Percentiles rank a stretch among this genome's conserved stretches.
These are phyloP conservation scores for Rhynchophorus ferrugineus DNA, from an alignment of 1,140 invertebrate species.

Conservation along the genomic window DNA sequence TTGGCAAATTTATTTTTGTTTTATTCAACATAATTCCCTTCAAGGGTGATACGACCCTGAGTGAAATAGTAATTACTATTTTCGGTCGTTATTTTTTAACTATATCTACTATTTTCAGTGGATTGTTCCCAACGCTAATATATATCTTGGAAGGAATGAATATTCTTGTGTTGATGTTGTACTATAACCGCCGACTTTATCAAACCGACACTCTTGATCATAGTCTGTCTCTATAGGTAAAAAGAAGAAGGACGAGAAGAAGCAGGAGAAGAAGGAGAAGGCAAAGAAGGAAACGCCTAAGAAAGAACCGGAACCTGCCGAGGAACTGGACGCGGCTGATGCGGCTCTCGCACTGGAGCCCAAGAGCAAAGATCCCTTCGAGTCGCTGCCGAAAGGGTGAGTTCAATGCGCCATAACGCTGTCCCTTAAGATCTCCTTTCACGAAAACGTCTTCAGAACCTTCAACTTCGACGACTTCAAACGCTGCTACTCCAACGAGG, in stretches of 20 bases:
- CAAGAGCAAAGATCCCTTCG: constrained; percentile 89
- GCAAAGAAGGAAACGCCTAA: constrained; percentile 46
- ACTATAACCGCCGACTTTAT: no score
- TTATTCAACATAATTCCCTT: no score
- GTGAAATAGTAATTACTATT: no score
- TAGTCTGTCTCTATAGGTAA: constrained; percentile 14
- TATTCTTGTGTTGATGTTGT: no score
- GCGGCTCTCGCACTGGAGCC: constrained; percentile 65
- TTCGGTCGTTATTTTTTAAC: no score
- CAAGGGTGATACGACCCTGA: no score
- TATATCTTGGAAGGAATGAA: no score
- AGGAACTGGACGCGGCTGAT: constrained; percentile 63
- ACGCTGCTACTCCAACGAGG: constrained; percentile 93
- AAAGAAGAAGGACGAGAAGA: constrained; percentile 45
- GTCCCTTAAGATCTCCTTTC: no score
- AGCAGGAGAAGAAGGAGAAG: constrained; percentile 54
- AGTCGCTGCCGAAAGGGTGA: constrained; percentile 78
- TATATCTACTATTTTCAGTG: no score
- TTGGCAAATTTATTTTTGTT: no score
- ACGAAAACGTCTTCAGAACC: constrained; percentile 48
- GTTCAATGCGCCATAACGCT: constrained; percentile 7
- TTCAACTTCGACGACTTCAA: constrained; percentile 98
- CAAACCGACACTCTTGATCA: no score
- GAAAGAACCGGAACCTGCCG: constrained; percentile 49
- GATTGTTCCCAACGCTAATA: no score